phyloP scores from a whole-genome alignment of 2,113 vertebrate genomes.

The Pongo abelii region DNA sequence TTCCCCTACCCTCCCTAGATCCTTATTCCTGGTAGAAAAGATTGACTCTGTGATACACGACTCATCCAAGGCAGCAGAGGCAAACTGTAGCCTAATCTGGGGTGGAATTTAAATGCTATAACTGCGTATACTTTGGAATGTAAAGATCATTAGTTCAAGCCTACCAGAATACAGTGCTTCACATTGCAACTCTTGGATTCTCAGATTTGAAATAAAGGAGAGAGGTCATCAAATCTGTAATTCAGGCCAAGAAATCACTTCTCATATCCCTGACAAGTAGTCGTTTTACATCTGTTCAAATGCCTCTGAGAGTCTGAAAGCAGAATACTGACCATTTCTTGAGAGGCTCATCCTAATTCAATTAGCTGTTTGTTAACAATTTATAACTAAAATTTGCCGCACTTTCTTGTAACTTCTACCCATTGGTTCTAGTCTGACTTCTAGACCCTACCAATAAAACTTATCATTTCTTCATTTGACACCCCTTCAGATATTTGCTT shows the following conservation, averaged over 20 bases:
- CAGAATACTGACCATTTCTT: background rate
- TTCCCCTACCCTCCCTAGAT: background rate
- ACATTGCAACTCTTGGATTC: background rate
- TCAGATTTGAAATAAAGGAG: conserved; percentile 8
- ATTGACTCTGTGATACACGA: background rate
- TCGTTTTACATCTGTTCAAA: background rate
- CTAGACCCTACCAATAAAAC: background rate
- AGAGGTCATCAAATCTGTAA: background rate
- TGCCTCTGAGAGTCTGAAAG: background rate
- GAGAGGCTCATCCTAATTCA: background rate
- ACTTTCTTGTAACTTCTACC: background rate
- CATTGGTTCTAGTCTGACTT: background rate
- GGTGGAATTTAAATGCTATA: conserved; percentile 5
- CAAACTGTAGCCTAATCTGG: background rate
- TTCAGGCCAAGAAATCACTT: conserved; percentile 19
- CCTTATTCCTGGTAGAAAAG: background rate
- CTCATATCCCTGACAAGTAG: background rate
- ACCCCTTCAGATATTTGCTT: background rate
- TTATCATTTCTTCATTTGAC: background rate
- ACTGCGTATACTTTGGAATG: conserved; percentile 21
- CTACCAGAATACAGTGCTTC: background rate
- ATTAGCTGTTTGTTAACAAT: conserved; percentile 3
- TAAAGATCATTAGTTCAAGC: conserved; percentile 27
- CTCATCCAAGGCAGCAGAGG: conserved; percentile 29
- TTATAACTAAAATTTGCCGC: background rate